Conservation (phyloP, 2,888 invertebrate genomes). For the Bimastos eiseni region DNA sequence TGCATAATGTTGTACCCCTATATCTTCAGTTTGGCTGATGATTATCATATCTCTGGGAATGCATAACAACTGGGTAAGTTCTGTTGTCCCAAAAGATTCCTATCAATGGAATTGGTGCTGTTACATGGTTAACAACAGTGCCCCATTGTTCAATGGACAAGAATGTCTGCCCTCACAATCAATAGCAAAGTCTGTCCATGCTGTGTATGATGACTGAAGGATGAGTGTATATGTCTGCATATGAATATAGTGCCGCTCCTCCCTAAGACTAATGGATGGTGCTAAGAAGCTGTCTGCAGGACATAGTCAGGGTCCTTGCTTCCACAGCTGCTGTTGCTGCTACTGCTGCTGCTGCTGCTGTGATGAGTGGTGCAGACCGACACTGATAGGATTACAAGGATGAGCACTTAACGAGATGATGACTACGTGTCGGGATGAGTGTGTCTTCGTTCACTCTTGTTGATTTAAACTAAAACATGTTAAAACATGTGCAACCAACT, state of each 20-base stretch:
- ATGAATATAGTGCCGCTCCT: too few relatives aligned
- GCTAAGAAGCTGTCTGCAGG: conserved; percentile 13
- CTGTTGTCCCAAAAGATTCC: neutral
- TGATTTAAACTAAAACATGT: neutral
- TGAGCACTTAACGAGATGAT: neutral
- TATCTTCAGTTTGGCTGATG: neutral
- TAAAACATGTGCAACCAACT: neutral
- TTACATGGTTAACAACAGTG: neutral
- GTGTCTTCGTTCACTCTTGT: neutral
- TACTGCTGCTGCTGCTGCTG: neutral
- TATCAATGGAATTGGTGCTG: neutral
- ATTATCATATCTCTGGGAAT: neutral
- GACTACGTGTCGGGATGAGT: neutral
- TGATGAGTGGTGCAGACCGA: neutral
- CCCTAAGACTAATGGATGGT: neutral
- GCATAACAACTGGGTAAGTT: neutral
- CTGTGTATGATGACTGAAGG: neutral
- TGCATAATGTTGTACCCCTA: neutral
- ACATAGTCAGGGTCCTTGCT: neutral
- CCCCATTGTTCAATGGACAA: neutral
- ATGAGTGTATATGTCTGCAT: neutral
- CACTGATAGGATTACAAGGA: neutral
- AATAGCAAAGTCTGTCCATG: neutral
- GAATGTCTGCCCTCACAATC: neutral
- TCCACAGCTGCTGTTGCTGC: neutral